Base-by-base conservation (phyloP, 2,888 invertebrate genomes). In the Phragmatobia fuliginosa region DNA sequence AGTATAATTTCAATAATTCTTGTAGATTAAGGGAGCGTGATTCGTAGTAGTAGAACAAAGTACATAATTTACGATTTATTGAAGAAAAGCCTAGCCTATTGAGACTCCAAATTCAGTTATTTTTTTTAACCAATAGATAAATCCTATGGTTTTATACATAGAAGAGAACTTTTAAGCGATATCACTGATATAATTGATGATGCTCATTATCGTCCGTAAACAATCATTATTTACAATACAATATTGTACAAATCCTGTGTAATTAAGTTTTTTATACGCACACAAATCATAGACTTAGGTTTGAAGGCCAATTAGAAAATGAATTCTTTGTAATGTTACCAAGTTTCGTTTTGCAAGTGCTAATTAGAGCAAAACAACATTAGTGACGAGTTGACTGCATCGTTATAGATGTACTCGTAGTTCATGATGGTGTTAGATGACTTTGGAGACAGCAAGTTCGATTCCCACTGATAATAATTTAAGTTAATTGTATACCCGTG, bases 341-440 rank as follows among this genome's bases (percentile, higher is more conserved):
- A 38, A 28, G 61, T 38, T 62, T 28, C 16, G 28, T 38, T 38
- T n/a, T 62, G 61, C 36, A 62, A 38, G 61, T 62, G 38, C 25
- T 62, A 38, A 62, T 62, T 62, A 62, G 61, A 38, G 61, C 61
- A 38, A 62, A 38, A 38, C 56, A 65, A 56, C 18, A 56, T 58
- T 65, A 58, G 52, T 58, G 28, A 58, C 28, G 21, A 58, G 28
- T 36, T 58, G 28, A 56, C 56, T 38, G 33, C 64, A 52, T 52
- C 52, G n/a, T 60, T 33, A 38, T 38, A 68, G 73, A 79, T 1
- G 21, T 21, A 21, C 18, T 21, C 21, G 5, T 41, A 45, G 21
- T 45, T 45, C 21, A 45, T 21, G 8, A 41, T 21, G 21, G 21
- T n/a, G 66, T 59, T 25, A 75, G 68, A 75, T 78, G 75, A 75